A percentile compares a stretch with the other conserved stretches of the same genome.
Evolutionary conservation across 1,140 invertebrate genomes (phyloP).

Genomic region (Ditylenchus dipsaci): DNA sequence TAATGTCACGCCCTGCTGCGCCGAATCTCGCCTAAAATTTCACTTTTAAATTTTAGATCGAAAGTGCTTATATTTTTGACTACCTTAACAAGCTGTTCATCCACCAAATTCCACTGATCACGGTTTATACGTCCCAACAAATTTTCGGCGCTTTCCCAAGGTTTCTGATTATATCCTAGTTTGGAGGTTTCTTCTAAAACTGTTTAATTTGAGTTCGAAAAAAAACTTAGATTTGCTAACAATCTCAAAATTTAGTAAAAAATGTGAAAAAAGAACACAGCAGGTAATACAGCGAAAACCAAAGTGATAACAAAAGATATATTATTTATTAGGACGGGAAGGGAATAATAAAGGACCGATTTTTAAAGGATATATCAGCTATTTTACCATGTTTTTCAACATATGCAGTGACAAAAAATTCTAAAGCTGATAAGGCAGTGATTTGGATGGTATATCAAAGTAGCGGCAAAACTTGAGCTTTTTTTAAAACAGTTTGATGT

Average conservation of each 20-base stretch:
- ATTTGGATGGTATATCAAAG: neutral
- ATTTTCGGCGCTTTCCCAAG: constrained; percentile 11
- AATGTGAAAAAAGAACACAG: neutral
- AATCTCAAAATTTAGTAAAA: neutral
- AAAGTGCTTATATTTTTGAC: constrained; percentile 8
- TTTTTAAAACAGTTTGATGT: neutral
- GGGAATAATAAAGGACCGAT: neutral
- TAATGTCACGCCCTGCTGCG: constrained; percentile 24
- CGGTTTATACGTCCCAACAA: constrained; percentile 6
- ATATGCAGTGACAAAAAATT: neutral
- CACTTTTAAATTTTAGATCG: neutral
- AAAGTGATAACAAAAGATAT: neutral
- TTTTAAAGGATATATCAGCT: neutral
- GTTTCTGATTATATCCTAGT: constrained; percentile 14
- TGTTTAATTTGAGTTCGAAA: neutral
- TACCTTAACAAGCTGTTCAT: constrained; percentile 20
- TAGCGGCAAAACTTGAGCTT: neutral
- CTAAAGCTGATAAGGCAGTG: neutral
- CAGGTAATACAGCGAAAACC: neutral
- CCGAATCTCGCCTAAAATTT: constrained; percentile 26
- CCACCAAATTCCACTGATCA: constrained; percentile 6
- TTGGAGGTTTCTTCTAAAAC: constrained; percentile 25
- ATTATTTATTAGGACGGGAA: neutral
- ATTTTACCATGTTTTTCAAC: too few relatives aligned
- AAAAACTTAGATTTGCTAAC: neutral